Conservation (phyloP, 2,797 vertebrate genomes). For the Poecilia wingei region DNA sequence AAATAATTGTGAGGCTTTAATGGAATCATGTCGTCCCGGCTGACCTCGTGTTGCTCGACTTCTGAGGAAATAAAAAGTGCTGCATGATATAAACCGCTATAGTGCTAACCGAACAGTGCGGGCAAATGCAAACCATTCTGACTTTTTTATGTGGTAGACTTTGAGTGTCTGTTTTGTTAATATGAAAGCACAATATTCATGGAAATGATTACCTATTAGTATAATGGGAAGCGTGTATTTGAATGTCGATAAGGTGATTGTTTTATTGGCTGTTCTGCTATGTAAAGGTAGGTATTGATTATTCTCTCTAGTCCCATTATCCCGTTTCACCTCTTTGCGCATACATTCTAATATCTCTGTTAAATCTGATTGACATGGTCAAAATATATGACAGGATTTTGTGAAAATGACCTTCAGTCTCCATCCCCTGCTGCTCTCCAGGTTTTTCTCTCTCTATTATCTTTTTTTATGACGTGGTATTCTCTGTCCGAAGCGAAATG, state of each 20-base stretch:
- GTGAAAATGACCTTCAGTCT: constrained; percentile 46
- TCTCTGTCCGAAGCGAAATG: constrained; percentile 32
- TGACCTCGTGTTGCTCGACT: constrained; percentile 48
- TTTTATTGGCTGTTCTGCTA: constrained; percentile 59
- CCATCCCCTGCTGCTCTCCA: constrained; percentile 16
- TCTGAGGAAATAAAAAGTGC: constrained; percentile 55
- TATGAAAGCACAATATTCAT: constrained; percentile 31
- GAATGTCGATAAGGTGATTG: constrained; percentile 46
- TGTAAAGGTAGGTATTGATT: constrained; percentile 14
- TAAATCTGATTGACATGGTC: constrained; percentile 41
- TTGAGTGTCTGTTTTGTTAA: constrained; percentile 64
- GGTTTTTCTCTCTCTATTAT: constrained; percentile 31
- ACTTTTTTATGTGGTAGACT: constrained; percentile 58
- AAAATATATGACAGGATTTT: constrained; percentile 43
- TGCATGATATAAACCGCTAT: constrained; percentile 64
- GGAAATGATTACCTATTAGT: constrained; percentile 52
- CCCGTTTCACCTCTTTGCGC: not conserved
- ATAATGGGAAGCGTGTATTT: constrained; percentile 60
- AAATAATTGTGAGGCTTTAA: constrained; percentile 39
- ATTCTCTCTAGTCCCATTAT: not conserved
- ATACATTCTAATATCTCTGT: constrained; percentile 7
- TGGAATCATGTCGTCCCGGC: constrained; percentile 40
- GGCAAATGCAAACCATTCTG: constrained; percentile 64
- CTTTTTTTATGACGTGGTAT: constrained; percentile 5
- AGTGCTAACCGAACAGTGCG: constrained; percentile 41